Conservation (phyloP, 2,797 vertebrate species). For the Brachyrhaphis roseni region DNA sequence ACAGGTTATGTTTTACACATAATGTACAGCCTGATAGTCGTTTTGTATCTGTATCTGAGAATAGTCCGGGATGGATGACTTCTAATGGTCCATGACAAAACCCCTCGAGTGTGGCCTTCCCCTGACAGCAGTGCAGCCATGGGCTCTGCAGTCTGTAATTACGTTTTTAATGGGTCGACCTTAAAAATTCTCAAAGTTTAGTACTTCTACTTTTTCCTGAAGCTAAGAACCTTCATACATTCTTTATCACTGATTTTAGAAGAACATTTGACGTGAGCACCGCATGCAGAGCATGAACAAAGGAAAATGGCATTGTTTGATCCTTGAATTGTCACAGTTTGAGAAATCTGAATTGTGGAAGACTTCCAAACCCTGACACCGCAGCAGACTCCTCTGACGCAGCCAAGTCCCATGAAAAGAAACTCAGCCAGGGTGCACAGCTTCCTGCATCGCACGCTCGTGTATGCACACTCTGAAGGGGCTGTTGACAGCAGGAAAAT, state of each 20-base stretch:
- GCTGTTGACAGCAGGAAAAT: neutral
- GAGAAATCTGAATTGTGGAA: constrained; percentile 1
- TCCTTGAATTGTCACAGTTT: constrained; percentile 11
- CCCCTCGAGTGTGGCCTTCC: neutral
- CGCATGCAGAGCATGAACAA: neutral
- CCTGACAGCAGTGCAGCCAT: neutral
- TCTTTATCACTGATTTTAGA: neutral
- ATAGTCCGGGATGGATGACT: neutral
- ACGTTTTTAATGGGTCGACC: neutral
- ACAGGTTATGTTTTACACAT: neutral
- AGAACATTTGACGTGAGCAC: neutral
- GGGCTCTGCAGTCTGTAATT: constrained; percentile 1
- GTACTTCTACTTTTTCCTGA: neutral
- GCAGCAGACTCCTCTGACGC: neutral
- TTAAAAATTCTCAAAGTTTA: constrained; percentile 1
- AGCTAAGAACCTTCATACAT: neutral
- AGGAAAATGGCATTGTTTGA: neutral
- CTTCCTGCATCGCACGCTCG: neutral
- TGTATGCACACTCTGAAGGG: neutral
- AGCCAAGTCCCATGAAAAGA: constrained; percentile 2
- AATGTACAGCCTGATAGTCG: neutral
- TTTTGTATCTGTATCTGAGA: neutral
- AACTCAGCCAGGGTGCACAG: neutral
- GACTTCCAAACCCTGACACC: neutral
- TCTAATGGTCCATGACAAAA: constrained; percentile 1